A percentile compares a stretch with the other conserved stretches of the same genome.
Evolutionary conservation across 2,888 invertebrate species (phyloP).

Genomic region (Sicus ferrugineus): DNA sequence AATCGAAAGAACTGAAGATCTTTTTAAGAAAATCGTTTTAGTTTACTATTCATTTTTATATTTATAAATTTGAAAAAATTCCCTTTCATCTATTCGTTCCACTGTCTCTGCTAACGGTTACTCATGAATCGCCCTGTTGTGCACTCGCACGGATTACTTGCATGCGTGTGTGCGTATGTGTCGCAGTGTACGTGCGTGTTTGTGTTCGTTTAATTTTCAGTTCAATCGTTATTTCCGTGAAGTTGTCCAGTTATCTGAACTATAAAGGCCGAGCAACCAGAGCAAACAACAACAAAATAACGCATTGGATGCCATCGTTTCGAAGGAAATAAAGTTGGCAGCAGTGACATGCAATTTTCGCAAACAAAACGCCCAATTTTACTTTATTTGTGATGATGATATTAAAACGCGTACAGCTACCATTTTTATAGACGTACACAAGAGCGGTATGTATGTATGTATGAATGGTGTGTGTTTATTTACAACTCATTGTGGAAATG

Average conservation of each 20-base stretch:
- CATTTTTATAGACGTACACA: too few relatives aligned
- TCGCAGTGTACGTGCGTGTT: slow-evolving; percentile 16
- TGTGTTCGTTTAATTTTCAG: slow-evolving; percentile 37
- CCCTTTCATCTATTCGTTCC: too few relatives aligned
- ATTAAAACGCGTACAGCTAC: too few relatives aligned
- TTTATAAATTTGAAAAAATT: too few relatives aligned
- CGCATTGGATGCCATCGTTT: slow-evolving; percentile 7
- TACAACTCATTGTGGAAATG: too few relatives aligned
- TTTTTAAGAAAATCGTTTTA: too few relatives aligned
- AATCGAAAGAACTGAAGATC: too few relatives aligned
- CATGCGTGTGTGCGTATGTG: slow-evolving; percentile 19
- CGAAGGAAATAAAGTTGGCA: background rate
- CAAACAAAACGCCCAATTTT: too few relatives aligned
- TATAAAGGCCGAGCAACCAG: background rate
- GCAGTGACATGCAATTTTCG: background rate
- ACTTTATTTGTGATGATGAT: too few relatives aligned
- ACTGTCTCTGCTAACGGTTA: background rate
- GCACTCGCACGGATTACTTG: background rate
- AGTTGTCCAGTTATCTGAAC: slow-evolving; percentile 8
- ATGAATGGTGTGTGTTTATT: background rate
- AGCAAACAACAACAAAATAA: slow-evolving; percentile 1
- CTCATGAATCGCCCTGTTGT: background rate
- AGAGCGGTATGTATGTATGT: background rate
- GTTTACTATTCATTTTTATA: too few relatives aligned
- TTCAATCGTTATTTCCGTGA: slow-evolving; percentile 37